Evolutionary conservation across 2,113 vertebrate genomes (phyloP), one percentile per base, ranked within the genome.

Genomic region (Neolamprologus modestus): DNA sequence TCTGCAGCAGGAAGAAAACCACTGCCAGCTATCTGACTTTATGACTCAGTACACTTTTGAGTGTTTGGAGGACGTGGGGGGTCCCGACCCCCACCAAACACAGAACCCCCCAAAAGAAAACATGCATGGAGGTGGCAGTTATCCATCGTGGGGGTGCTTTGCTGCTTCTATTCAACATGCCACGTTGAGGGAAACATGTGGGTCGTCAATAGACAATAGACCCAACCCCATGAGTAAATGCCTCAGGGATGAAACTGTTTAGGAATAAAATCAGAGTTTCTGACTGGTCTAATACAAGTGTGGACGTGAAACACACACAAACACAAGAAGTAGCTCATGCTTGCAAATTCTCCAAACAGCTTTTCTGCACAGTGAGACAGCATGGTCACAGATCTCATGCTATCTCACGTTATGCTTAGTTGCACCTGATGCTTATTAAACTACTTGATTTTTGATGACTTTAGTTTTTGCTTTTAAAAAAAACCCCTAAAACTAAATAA

Each of bases 121-220:
- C 21, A 5, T 76, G 21, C 68, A 45, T 73, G 37, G n/a, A 68
- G 11, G 7, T 68, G 33, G 63, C 0, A 0, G 35, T 4, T 40
- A 21, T 68, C 19, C 4, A 0, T 21, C 7, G 63, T 68, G 68
- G 40, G 68, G 68, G 68, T 47, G 71, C 26, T 78, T 78, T 31
- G 24, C 24, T 2, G 24, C 71, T 50, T 76, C 42, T 50, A 28
- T 19, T 50, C 24, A 78, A 31, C 42, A 24, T 8, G 2, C 42
- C 42, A 28, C 24, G 16, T 0, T 78, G 24, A 78, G 42, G 26
- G 24, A 78, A 31, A 78, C 71, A 26, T 73, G 71, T 45, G 71
- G 71, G 4, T 78, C 16, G 42, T 50, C 42, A 76, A 50, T 0
- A 12, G 42, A 76, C 71, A 78, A 78, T 19, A 19, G 26, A 19